These are phyloP conservation scores for Phainopepla nitens DNA, from an alignment of 2,113 vertebrate species.

Conservation along the genomic window DNA sequence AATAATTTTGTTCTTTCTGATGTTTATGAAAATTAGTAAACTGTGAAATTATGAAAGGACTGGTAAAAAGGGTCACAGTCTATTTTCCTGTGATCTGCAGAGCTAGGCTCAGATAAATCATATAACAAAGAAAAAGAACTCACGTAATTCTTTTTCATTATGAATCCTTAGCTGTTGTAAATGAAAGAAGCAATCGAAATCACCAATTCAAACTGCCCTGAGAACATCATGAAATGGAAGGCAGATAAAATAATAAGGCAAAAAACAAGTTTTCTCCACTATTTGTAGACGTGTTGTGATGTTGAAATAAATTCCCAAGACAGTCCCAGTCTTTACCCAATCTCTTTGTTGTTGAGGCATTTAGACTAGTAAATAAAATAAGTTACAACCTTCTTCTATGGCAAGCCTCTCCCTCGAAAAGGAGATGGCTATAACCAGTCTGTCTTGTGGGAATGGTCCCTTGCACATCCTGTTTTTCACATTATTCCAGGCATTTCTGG, in stretches of 20 bases:
- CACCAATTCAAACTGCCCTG: neutral
- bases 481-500: neutral
- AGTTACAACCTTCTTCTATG: neutral
- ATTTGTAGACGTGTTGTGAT: neutral
- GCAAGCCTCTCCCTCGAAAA: neutral
- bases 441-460: neutral
- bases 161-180: neutral
- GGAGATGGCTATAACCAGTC: neutral
- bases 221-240: neutral
- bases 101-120: neutral
- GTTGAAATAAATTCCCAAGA: neutral
- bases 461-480: neutral
- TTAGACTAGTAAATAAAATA: neutral
- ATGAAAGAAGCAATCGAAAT: neutral
- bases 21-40: conserved; percentile 22
- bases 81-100: neutral
- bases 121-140: neutral
- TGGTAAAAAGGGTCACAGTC: neutral
- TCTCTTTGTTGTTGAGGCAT: neutral
- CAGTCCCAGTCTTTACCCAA: neutral
- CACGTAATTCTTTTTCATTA: neutral
- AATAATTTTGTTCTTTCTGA: neutral
- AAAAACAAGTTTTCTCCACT: neutral
- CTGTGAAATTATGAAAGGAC: neutral
- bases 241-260: neutral